Base-by-base conservation (phyloP, 1,140 invertebrate genomes). In the Cydia splendana region DNA sequence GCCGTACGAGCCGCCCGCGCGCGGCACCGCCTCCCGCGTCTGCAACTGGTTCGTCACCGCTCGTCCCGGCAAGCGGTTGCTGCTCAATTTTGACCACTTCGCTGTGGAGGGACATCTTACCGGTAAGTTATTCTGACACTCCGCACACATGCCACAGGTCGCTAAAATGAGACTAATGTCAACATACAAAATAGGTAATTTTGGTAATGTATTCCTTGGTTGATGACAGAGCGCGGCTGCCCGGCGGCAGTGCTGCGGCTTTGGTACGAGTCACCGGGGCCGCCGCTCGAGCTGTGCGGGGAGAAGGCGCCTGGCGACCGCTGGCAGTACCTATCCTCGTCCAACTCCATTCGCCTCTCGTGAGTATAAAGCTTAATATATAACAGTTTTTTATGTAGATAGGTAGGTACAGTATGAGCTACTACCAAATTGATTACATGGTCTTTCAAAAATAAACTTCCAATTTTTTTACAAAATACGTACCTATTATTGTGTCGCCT, bases 1-100 rank as follows among this genome's bases (percentile, higher is more conserved):
- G 12, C 96, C 97, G 75, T 99, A 99, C 91, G 96, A 97, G 80
- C 95, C 96, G 38, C 97, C 97, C 0, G 93, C 95, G 7, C 94
- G 94, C 80, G 96, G 96, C 74, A 93, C 96, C 77, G 96, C 97
- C 7, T 97, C 96, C 78, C 96, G 96, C 87, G 96, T 96, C 34
- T 99, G 98, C 93, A 98, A 98, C 93, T 99, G 98, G 98, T 98
- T 97, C 87, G 96, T 99, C 86, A 96, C 95, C 75, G 97, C 97
- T 38, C 94, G 95, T 81, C 96, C 97, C 18, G 96, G 96, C 82
- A 96, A 97, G 88, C 96, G 96, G 85, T 95, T 99, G 84, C 94
- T 98, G 85, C 95, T 99, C 84, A 96, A 97, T 92, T 98, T 99
- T 91, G 96, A 97, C 83, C 93, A 95, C 75, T 98, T 99, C 88